These are phyloP conservation scores for Aleiodes testaceus DNA, from an alignment of 2,888 invertebrate genomes.

Conservation along the genomic window DNA sequence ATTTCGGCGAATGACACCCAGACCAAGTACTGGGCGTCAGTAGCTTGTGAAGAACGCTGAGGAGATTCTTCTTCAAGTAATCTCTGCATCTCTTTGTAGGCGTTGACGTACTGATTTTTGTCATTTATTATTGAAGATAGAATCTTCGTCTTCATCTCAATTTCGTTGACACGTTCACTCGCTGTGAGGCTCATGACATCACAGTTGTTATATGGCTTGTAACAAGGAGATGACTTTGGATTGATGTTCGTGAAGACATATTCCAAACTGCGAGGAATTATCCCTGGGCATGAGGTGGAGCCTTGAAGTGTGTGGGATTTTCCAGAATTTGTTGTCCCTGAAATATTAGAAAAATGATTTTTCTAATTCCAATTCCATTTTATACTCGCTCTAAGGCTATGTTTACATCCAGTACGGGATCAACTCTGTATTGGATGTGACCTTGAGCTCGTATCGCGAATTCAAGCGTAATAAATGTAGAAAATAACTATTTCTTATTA, in stretches of 20 bases:
- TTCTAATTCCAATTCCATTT: too few species aligned
- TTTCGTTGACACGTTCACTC: slow-evolving; percentile 59
- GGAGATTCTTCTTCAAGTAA: slow-evolving; percentile 64
- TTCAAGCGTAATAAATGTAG: too few species aligned
- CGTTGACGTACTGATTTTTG: slow-evolving; percentile 61
- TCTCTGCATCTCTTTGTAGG: slow-evolving; percentile 67
- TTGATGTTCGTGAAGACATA: slow-evolving; percentile 74
- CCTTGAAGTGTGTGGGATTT: slow-evolving; percentile 90
- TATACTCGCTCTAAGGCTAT: too few species aligned
- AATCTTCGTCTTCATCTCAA: slow-evolving; percentile 62
- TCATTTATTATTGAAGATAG: slow-evolving; percentile 63
- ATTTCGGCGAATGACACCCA: slow-evolving; percentile 95
- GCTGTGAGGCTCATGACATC: slow-evolving; percentile 59
- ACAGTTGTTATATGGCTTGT: slow-evolving; percentile 64
- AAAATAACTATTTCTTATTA: too few species aligned
- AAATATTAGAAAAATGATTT: not conserved
- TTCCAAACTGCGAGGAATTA: slow-evolving; percentile 80
- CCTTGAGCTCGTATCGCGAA: too few species aligned
- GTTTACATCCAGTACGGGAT: too few species aligned
- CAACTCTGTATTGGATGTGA: too few species aligned
- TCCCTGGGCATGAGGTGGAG: slow-evolving; percentile 79
- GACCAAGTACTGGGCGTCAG: slow-evolving; percentile 71
- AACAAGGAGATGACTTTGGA: slow-evolving; percentile 57
- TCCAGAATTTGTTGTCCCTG: slow-evolving; percentile 90
- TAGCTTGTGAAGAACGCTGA: slow-evolving; percentile 54